Evolutionary conservation across 2,113 vertebrate genomes (phyloP).

Genomic region (Sialia sialis): DNA sequence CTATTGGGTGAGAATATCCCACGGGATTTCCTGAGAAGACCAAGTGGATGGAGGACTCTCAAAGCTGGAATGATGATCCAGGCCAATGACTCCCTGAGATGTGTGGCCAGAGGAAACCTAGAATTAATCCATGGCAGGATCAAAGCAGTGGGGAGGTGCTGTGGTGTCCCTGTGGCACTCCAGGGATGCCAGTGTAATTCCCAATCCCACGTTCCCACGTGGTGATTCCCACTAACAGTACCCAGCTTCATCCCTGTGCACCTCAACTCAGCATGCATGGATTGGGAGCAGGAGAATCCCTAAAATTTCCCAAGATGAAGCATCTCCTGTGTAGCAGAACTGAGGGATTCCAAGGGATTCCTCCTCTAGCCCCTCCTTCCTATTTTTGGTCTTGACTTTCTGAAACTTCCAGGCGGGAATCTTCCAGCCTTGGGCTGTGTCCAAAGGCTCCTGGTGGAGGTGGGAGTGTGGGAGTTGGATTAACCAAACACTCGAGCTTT

Average conservation of each 20-base stretch:
- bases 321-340: background rate
- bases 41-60: background rate
- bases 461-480: background rate
- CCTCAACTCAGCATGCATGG: fast-evolving
- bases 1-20: background rate
- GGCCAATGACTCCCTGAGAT: fast-evolving
- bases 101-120: background rate
- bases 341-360: background rate
- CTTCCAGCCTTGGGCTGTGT: background rate
- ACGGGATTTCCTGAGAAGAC: background rate
- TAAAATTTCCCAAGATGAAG: background rate
- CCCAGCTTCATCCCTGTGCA: background rate
- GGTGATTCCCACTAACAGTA: fast-evolving
- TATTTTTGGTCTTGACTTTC: background rate
- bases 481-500: background rate
- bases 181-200: background rate
- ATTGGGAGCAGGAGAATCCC: background rate
- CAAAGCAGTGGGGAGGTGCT: background rate
- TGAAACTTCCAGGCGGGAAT: background rate
- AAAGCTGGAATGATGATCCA: background rate
- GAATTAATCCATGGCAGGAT: background rate
- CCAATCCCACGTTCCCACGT: background rate
- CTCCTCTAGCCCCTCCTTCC: background rate
- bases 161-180: background rate
- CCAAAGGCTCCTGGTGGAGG: background rate